A percentile compares a stretch with the other conserved stretches of the same genome.
phyloP scores from a whole-genome alignment of 1,140 invertebrate genomes.

The Drosophila prosaltans region DNA sequence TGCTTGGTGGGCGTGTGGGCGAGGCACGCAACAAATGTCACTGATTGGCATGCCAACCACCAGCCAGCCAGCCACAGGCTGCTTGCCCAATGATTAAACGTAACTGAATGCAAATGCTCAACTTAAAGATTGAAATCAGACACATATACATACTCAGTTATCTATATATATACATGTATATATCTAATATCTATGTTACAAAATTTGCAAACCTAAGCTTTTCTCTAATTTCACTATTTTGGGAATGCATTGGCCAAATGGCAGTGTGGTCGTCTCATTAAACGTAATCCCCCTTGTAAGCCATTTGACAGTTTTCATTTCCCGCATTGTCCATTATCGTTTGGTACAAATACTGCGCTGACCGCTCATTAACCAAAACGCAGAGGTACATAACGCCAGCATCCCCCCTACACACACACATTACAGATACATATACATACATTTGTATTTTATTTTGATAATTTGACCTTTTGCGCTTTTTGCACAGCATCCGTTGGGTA shows the following conservation, averaged over 20 bases:
- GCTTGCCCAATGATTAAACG: slow-evolving; percentile 30
- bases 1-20: slow-evolving; percentile 2
- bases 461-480: slow-evolving; percentile 36
- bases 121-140: background rate
- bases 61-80: background rate
- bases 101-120: slow-evolving; percentile 17
- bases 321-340: slow-evolving; percentile 37
- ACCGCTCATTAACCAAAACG: slow-evolving; percentile 18
- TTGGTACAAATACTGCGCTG: background rate
- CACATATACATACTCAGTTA: background rate
- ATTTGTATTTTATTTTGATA: slow-evolving; percentile 25
- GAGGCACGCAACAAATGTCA: slow-evolving; percentile 44
- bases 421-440: background rate
- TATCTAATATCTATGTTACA: no score
- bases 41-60: slow-evolving; percentile 38
- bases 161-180: background rate
- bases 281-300: slow-evolving; percentile 45
- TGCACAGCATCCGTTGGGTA: slow-evolving; percentile 34
- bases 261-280: slow-evolving; percentile 42
- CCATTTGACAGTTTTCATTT: slow-evolving; percentile 38
- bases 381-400: background rate
- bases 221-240: background rate
- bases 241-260: slow-evolving; percentile 7
- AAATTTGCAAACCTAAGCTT: slow-evolving; percentile 2
- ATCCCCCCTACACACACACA: background rate